Base-by-base conservation (phyloP, 1,140 invertebrate species). In the Penaeus indicus region DNA sequence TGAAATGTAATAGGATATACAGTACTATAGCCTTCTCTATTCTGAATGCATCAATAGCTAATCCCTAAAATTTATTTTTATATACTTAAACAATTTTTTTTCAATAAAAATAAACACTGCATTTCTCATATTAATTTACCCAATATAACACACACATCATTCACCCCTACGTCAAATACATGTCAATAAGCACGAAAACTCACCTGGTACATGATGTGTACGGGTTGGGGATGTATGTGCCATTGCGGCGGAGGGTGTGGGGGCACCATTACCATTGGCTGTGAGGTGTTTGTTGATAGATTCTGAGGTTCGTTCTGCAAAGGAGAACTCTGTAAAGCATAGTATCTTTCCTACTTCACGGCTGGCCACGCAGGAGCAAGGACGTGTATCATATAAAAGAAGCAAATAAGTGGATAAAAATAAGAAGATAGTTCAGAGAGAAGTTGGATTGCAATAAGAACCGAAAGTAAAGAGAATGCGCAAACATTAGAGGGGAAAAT, bases 241-340 rank as follows among this genome's bases (percentile, higher is more conserved):
- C 89, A 89, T 25, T 90, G 87, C 16, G 85, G 86, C 22, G 88
- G 90, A 10, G 88, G 90, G 54, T 90, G 90, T 42, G 88, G 90
- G 5, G 85, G 90, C 27, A 89, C 88, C 87, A 89, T 89, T 25
- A 87, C 88, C 84, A 89, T 86, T 18, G 86, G 84, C 79, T 90
- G 90, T 22, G 87, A 63, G 16, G 88, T 89, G 75, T 69, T 86
- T n/a, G 85, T 86, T 21, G 90, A 88, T 60, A 90, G 81, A 63
- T 90, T 90, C 75, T 90, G 90, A 5, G 90, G 90, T 81, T 90
- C 90, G 63, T 90, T 89, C 88, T 90, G 82, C 61, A 60, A 54
- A 54, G 21, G 22, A 83, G 21, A 84, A 32, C 69, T 62, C 27
- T 38, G 60, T 21, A 38, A 32, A 22, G 63, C 67, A 77, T 25